These are phyloP conservation scores for Gnatocerus cornutus DNA, from an alignment of 2,888 invertebrate species.

Conservation along the genomic window DNA sequence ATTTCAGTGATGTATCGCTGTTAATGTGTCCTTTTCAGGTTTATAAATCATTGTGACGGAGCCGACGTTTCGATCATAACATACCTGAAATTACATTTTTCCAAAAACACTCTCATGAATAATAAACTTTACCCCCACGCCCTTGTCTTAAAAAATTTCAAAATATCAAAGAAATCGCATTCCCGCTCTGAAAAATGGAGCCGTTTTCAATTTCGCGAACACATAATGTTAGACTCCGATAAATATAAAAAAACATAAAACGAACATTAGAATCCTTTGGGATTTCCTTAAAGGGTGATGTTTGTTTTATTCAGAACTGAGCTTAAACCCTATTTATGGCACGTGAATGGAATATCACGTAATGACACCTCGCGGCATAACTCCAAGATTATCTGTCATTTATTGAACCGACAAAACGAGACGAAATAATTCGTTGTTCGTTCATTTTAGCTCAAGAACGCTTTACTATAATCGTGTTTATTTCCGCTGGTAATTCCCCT, in stretches of 20 bases:
- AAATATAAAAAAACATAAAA: neutral
- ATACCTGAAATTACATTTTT: neutral
- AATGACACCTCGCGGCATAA: neutral
- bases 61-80: neutral
- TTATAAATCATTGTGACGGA: slow-evolving; percentile 20
- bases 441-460: too few species aligned
- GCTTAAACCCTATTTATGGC: neutral
- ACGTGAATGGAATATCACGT: neutral
- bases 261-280: neutral
- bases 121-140: too few species aligned
- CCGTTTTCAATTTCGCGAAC: neutral
- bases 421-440: too few species aligned
- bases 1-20: slow-evolving; percentile 24
- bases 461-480: too few species aligned
- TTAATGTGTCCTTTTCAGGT: slow-evolving; percentile 8
- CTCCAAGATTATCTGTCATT: neutral
- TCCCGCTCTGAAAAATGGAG: neutral
- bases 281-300: neutral
- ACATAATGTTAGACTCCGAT: neutral
- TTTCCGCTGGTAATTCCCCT: neutral
- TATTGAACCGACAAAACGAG: neutral
- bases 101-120: neutral
- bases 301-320: neutral
- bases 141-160: neutral
- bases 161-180: neutral